phyloP scores from a whole-genome alignment of 2,888 invertebrate genomes.

The Orthonychiurus folsomi region DNA sequence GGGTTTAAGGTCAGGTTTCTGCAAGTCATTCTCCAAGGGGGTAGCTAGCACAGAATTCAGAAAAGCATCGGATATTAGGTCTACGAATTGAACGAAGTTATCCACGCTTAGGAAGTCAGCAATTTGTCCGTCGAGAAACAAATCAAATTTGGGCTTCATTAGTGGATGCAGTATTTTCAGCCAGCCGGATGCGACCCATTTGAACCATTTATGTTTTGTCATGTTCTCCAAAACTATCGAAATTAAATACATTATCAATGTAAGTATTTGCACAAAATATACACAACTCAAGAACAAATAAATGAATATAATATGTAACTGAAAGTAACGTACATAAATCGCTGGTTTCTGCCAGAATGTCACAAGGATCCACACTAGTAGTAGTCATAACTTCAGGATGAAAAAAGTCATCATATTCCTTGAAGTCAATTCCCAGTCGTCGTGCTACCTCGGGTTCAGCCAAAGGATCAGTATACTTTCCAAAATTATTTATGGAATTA shows the following conservation, averaged over 20 bases:
- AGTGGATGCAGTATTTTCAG: conserved; percentile 27
- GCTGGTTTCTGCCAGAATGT: conserved; percentile 19
- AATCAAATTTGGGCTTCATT: conserved; percentile 27
- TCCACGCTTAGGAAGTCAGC: conserved; percentile 23
- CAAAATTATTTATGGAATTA: conserved; percentile 13
- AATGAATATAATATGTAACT: too few relatives aligned
- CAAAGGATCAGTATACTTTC: not conserved
- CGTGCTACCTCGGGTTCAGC: conserved; percentile 11
- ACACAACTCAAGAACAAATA: too few relatives aligned
- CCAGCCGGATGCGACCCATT: conserved; percentile 29
- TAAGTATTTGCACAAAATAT: too few relatives aligned
- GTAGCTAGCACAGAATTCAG: not conserved
- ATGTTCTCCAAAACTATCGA: conserved; percentile 29
- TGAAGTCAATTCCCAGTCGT: conserved; percentile 28
- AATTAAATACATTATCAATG: too few relatives aligned
- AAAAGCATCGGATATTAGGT: conserved; percentile 32
- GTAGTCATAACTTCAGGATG: conserved; percentile 25
- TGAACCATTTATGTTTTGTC: conserved; percentile 18
- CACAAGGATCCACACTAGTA: conserved; percentile 17
- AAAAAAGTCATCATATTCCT: conserved; percentile 27
- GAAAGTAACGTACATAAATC: conserved; percentile 28
- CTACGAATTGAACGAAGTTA: conserved; percentile 24
- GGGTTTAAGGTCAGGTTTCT: not conserved
- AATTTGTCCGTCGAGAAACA: conserved; percentile 20
- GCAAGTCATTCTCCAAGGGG: not conserved